Evolutionary conservation across 1,140 invertebrate genomes (phyloP), one percentile per base, ranked within the genome.

Genomic region (Magallana ariakensis): DNA sequence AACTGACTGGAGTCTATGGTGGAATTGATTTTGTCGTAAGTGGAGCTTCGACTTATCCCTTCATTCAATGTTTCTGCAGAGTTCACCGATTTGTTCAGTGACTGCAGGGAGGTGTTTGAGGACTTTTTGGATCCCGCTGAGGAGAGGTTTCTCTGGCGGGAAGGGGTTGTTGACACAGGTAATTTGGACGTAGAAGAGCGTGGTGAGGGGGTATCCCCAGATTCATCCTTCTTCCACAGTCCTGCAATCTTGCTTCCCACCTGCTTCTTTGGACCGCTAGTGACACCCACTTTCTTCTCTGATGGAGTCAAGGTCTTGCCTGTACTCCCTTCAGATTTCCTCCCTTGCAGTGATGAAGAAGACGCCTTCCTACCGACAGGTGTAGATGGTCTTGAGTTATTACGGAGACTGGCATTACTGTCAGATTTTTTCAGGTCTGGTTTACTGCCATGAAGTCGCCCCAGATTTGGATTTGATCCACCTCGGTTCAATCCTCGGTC

Each of bases 231-330:
- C 90, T 97, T 98, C 97, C 97, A 98, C 15, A 98, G 95, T 92
- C 96, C 97, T 0, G 97, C 97, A 62, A 98, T 98, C 93, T 97
- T 98, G 93, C 97, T 98, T 1, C 97, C 96, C 1, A 97, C 96
- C 88, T 97, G 97, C 91, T 97, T 94, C 15, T 96, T 95, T 6
- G 90, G 90, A 33, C 81, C 85, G 70, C 85, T 57, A 13, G 85
- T 85, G 22, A 86, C 58, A 53, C 84, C 80, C 16, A 8, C 19
- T 81, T 89, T 90, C 16, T 88, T 89, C 54, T 90, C 82, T 62
- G 90, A 87, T 88, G 89, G 80, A 88, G 83, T 83, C 87, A 90
- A 83, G 89, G 87, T 87, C 86, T 91, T 85, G 10, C 88, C 81
- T 16, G 91, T 91, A 26, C 90, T 70, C 55, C 80, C 85, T 16